phyloP scores from a whole-genome alignment of 2,797 vertebrate genomes.

The Numenius phaeopus region DNA sequence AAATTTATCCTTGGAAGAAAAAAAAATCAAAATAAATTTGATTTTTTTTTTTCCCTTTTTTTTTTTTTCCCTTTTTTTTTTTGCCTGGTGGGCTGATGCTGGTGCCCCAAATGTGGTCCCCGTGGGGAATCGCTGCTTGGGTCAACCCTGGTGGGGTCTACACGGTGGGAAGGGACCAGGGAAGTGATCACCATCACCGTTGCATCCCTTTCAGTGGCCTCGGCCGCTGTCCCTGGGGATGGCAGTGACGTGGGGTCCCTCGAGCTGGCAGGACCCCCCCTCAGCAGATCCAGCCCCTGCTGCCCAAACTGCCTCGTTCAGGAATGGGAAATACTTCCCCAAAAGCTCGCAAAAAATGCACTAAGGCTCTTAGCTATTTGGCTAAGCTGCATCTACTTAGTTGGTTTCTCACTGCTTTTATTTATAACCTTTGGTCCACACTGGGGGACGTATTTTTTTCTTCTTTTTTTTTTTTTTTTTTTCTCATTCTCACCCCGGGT shows the following conservation, averaged over 20 bases:
- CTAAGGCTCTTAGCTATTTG: slow-evolving; percentile 46
- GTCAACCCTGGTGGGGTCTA: not conserved
- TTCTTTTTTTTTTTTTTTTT: not conserved
- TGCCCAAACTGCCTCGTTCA: not conserved
- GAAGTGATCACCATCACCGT: fast-evolving
- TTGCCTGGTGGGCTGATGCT: fast-evolving
- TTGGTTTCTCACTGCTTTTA: not conserved
- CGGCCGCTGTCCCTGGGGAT: fast-evolving
- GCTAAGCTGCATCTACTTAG: slow-evolving; percentile 38
- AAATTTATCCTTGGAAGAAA: not conserved
- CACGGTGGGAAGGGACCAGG: not conserved
- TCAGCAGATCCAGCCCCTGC: not conserved
- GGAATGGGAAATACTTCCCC: slow-evolving; percentile 43
- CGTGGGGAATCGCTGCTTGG: fast-evolving
- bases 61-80: not conserved
- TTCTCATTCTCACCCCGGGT: not conserved
- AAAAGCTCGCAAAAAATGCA: slow-evolving; percentile 56
- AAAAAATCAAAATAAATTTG: not conserved
- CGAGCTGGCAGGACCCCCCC: too few species aligned
- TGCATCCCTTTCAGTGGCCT: fast-evolving
- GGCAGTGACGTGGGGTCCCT: too few species aligned
- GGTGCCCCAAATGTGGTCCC: fast-evolving
- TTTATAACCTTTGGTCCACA: not conserved
- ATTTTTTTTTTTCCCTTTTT: not conserved
- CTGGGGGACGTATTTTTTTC: not conserved